These are phyloP conservation scores for Erebia aethiops DNA, from an alignment of 2,888 invertebrate genomes.

Conservation along the genomic window DNA sequence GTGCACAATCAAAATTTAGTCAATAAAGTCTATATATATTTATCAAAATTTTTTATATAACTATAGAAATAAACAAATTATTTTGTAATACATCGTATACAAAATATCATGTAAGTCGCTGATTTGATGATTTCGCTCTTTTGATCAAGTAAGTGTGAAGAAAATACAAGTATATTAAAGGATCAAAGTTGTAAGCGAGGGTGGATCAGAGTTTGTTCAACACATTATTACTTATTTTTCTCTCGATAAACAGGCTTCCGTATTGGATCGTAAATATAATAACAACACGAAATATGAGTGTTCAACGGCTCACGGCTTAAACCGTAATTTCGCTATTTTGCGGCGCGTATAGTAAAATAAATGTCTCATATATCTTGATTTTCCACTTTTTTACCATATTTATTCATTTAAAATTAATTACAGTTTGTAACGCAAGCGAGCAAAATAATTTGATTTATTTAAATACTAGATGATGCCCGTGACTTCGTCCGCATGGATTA, in stretches of 20 bases:
- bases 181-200: constrained; percentile 10
- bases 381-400: constrained; percentile 5
- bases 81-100: too few species aligned
- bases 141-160: neutral
- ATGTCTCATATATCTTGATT: constrained; percentile 24
- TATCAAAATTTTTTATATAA: too few species aligned
- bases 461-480: too few species aligned
- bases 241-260: constrained; percentile 20
- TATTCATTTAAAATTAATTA: constrained; percentile 11
- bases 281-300: constrained; percentile 30
- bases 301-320: constrained; percentile 23
- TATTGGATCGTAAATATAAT: constrained; percentile 31
- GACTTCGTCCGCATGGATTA: too few species aligned
- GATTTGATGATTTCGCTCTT: neutral
- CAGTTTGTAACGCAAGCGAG: neutral
- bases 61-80: too few species aligned
- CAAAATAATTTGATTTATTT: constrained; percentile 15
- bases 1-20: too few species aligned
- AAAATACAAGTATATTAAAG: neutral
- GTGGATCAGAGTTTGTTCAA: constrained; percentile 16
- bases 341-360: constrained; percentile 18
- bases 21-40: too few species aligned
- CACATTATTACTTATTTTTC: constrained; percentile 22
- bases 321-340: constrained; percentile 24
- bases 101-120: too few species aligned